Conservation (phyloP, 2,797 vertebrate genomes). For the Propithecus perrieri region DNA sequence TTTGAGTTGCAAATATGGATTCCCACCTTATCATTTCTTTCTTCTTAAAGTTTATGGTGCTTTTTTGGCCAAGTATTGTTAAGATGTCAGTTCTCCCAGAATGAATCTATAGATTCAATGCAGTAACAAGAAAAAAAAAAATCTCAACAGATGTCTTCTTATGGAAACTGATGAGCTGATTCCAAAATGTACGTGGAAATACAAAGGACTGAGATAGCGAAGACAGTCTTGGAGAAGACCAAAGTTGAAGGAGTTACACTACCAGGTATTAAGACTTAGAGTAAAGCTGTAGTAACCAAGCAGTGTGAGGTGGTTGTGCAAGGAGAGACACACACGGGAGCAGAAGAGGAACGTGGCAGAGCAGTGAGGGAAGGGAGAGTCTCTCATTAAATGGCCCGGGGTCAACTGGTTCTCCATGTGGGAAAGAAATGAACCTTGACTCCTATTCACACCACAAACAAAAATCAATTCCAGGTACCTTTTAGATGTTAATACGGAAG, state of each 20-base stretch:
- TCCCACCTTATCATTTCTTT: background rate
- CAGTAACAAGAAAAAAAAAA: background rate
- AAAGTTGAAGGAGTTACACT: background rate
- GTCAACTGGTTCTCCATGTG: background rate
- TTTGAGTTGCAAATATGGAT: slow-evolving; percentile 29
- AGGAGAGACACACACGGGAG: background rate
- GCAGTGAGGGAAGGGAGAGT: background rate
- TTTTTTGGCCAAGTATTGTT: background rate
- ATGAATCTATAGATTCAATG: background rate
- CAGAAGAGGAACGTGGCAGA: background rate
- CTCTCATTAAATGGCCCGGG: background rate
- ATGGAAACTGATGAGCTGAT: background rate
- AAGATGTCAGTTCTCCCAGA: background rate
- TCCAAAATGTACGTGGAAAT: background rate
- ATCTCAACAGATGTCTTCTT: background rate
- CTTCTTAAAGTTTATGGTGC: background rate
- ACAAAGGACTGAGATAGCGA: background rate
- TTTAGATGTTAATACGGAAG: background rate
- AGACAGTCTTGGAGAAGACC: background rate
- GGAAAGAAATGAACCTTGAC: background rate
- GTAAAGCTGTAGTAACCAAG: background rate
- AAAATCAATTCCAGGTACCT: background rate
- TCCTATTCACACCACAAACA: background rate
- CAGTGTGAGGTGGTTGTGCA: background rate
- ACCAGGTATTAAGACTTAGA: background rate